Conservation (phyloP, 2,888 invertebrate genomes). For the Uloborus plumipes region DNA sequence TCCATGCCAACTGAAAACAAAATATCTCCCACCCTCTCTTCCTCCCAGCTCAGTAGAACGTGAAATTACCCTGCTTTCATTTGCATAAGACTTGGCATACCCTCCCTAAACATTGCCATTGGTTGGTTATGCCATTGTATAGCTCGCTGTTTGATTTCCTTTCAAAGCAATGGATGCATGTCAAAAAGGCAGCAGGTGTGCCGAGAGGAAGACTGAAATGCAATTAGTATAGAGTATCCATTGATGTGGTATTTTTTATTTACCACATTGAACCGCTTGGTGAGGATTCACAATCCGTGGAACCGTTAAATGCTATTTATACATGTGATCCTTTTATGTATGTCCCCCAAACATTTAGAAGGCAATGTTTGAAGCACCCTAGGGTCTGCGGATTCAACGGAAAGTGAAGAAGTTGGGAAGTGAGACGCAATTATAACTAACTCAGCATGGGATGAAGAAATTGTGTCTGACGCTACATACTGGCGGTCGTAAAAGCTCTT, state of each 20-base stretch:
- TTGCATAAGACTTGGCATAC: background rate
- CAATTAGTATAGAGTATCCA: background rate
- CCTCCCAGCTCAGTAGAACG: background rate
- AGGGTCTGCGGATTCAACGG: slow-evolving; percentile 37
- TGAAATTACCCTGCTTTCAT: background rate
- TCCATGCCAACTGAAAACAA: no score
- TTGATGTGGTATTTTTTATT: background rate
- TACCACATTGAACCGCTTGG: background rate
- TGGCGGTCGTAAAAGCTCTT: slow-evolving; percentile 2
- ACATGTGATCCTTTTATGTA: no score
- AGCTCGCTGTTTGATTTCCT: no score
- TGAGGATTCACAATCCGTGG: background rate
- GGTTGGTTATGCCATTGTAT: no score
- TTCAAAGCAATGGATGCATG: no score
- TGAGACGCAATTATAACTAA: slow-evolving; percentile 12
- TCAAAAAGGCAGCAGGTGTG: no score
- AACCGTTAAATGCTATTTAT: background rate
- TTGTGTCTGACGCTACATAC: background rate
- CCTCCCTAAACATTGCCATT: background rate
- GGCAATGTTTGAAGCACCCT: background rate
- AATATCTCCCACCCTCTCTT: no score
- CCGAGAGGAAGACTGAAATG: background rate
- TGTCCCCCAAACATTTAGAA: no score
- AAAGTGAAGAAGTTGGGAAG: slow-evolving; percentile 3
- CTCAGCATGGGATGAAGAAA: slow-evolving; percentile 8